phyloP scores from a whole-genome alignment of 2,797 vertebrate genomes.

The Megalops cyprinoides region DNA sequence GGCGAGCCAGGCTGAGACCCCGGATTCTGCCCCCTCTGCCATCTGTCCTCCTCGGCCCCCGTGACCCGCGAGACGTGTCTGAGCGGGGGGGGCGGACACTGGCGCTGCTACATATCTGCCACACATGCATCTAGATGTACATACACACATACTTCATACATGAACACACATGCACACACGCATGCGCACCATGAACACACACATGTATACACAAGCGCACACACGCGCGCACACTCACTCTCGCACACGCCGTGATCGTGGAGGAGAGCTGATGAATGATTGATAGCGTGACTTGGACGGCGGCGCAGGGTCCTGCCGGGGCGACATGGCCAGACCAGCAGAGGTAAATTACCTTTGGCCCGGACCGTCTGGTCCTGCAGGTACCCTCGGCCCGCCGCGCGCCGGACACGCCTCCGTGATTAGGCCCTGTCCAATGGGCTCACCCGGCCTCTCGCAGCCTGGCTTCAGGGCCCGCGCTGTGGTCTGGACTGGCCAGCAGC shows the following conservation, averaged over 20 bases:
- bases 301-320: constrained; percentile 4
- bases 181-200: constrained; percentile 28
- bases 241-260: background rate
- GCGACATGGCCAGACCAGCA: background rate
- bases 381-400: background rate
- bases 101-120: too few relatives aligned
- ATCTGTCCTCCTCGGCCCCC: background rate
- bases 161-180: background rate
- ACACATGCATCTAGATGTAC: too few relatives aligned
- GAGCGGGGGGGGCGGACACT: background rate
- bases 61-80: background rate
- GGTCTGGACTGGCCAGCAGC: background rate
- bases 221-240: constrained; percentile 34
- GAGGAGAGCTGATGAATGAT: constrained; percentile 10
- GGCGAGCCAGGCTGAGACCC: background rate
- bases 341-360: constrained; percentile 34
- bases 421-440: background rate
- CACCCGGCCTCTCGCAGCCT: background rate
- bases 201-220: constrained; percentile 36
- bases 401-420: constrained; percentile 5
- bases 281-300: background rate
- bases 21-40: constrained; percentile 5
- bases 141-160: background rate
- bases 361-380: background rate
- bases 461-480: background rate